Evolutionary conservation across 2,888 invertebrate genomes (phyloP).

Genomic region (Acrobasis repandana): DNA sequence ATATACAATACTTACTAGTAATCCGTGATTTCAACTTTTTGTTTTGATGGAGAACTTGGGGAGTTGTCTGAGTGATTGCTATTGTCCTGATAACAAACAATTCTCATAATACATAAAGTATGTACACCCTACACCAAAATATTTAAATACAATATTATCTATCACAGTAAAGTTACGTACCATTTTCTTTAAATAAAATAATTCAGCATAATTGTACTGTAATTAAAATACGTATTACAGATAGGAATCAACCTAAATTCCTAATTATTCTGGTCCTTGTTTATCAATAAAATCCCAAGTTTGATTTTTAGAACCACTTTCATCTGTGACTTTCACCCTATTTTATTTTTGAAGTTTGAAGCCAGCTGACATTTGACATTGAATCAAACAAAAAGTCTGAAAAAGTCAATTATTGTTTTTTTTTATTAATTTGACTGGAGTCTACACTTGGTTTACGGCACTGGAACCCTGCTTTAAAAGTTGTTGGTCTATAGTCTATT

Average conservation of each 20-base stretch:
- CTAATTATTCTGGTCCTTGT: background rate
- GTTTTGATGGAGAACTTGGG: slow-evolving; percentile 45
- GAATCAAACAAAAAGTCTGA: no score
- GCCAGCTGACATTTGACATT: slow-evolving; percentile 1
- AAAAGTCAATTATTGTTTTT: background rate
- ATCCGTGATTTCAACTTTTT: slow-evolving; percentile 51
- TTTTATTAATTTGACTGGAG: background rate
- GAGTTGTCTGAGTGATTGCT: slow-evolving; percentile 22
- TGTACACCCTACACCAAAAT: background rate
- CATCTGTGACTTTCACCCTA: no score
- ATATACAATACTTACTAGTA: slow-evolving; percentile 60
- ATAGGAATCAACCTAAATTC: background rate
- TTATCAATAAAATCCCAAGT: background rate
- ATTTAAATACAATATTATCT: background rate
- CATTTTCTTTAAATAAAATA: background rate
- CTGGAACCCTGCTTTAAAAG: background rate
- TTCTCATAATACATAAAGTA: background rate
- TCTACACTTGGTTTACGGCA: background rate
- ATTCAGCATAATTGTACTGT: background rate
- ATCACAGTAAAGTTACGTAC: background rate
- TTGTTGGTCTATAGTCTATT: no score
- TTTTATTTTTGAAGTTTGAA: slow-evolving; percentile 2
- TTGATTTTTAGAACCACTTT: background rate
- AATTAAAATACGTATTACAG: background rate
- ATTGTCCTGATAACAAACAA: slow-evolving; percentile 17